phyloP scores from a whole-genome alignment of 2,113 vertebrate genomes.

The Alethe diademata region DNA sequence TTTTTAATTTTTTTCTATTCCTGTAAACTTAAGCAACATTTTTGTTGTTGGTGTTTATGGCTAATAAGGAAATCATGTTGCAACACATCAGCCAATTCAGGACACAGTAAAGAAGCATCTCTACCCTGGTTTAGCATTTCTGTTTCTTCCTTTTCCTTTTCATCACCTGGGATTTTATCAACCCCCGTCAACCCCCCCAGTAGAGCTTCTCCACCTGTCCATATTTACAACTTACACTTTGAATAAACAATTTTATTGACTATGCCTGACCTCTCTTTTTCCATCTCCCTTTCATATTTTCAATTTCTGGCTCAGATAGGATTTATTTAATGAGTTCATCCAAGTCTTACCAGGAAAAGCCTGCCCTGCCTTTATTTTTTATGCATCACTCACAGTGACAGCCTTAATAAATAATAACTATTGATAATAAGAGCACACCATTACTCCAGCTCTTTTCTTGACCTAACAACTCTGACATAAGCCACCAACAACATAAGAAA shows the following conservation, averaged over 20 bases:
- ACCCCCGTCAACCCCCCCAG: neutral
- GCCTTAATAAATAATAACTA: conserved; percentile 20
- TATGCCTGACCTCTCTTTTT: neutral
- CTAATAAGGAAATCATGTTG: neutral
- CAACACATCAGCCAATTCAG: neutral
- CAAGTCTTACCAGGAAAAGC: neutral
- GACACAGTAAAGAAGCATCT: neutral
- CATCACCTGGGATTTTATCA: neutral
- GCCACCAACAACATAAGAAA: conserved; percentile 10
- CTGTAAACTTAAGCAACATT: neutral
- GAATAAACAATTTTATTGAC: neutral
- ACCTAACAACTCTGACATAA: neutral
- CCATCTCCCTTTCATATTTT: neutral
- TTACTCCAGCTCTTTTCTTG: neutral
- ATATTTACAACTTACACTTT: neutral
- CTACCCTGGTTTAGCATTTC: neutral
- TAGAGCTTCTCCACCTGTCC: neutral
- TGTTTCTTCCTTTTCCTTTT: neutral
- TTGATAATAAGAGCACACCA: neutral
- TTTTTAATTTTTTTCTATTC: neutral
- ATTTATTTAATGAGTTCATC: neutral
- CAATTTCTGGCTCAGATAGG: neutral
- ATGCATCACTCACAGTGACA: neutral
- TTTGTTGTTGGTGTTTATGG: neutral
- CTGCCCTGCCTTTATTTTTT: neutral